These are phyloP conservation scores for Mus caroli DNA, from an alignment of 2,797 vertebrate genomes.

Conservation along the genomic window DNA sequence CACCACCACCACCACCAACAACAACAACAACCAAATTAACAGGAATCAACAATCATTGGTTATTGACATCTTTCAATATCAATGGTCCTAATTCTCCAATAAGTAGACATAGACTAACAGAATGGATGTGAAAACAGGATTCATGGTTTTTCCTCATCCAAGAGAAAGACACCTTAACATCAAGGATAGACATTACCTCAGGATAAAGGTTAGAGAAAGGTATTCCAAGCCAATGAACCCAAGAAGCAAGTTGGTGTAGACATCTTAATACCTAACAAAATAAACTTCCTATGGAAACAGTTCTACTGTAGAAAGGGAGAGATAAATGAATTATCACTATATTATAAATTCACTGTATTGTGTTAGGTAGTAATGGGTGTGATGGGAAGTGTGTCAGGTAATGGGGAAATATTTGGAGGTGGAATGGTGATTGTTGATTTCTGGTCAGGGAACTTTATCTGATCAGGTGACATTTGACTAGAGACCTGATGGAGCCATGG, in stretches of 20 bases:
- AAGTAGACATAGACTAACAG: not conserved
- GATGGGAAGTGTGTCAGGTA: not conserved
- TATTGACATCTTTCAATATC: not conserved
- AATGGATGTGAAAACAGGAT: not conserved
- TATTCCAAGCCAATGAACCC: not conserved
- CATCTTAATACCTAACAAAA: not conserved
- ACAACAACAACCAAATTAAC: not conserved
- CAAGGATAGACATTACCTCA: not conserved
- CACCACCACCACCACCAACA: not conserved
- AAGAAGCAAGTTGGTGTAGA: not conserved
- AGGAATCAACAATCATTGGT: not conserved
- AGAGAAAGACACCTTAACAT: not conserved
- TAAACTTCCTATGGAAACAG: constrained; percentile 9
- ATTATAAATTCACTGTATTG: not conserved
- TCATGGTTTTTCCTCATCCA: not conserved
- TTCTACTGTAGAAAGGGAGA: not conserved
- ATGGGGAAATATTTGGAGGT: not conserved
- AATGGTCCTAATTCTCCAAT: not conserved
- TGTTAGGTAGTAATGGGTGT: not conserved
- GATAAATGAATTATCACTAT: not conserved
- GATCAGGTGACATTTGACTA: not conserved
- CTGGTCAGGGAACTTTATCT: not conserved
- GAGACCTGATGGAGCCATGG: not conserved
- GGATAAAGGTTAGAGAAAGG: not conserved
- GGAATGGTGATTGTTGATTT: not conserved